These are phyloP conservation scores for Blastomussa wellsi DNA, from an alignment of 92 coral and sea anemone species.

Conservation along the genomic window DNA sequence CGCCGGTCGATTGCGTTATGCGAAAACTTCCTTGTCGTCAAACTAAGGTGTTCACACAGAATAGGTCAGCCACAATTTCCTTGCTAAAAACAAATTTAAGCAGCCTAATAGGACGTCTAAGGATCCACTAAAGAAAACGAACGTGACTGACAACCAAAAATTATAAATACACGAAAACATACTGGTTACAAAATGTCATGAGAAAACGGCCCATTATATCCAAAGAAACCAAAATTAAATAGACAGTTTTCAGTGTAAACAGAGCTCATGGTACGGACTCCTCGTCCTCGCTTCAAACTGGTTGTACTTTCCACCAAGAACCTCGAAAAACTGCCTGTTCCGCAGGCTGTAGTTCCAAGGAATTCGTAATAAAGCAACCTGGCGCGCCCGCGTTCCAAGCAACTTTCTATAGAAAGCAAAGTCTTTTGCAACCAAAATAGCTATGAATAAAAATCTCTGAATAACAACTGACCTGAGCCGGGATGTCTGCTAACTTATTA, in stretches of 20 bases:
- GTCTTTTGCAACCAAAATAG: slow-evolving; percentile 5
- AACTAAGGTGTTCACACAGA: not conserved
- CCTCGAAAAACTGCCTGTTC: not conserved
- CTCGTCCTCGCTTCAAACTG: not conserved
- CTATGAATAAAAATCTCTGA: slow-evolving; percentile 6
- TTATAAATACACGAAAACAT: not conserved
- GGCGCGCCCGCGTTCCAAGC: slow-evolving; percentile 52
- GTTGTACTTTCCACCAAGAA: not conserved
- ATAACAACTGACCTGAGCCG: not conserved
- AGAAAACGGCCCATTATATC: not conserved
- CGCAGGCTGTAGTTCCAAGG: not conserved
- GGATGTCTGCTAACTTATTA: not conserved
- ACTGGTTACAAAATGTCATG: not conserved
- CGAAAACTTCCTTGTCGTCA: not conserved
- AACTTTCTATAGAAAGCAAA: not conserved
- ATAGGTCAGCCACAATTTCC: not conserved
- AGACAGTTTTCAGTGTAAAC: not conserved
- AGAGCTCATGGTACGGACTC: not conserved
- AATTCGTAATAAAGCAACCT: slow-evolving; percentile 10
- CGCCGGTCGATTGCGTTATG: not conserved
- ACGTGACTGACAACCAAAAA: not conserved
- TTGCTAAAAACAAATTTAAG: not conserved
- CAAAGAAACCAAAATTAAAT: not conserved
- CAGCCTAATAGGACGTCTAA: not conserved
- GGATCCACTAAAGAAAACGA: not conserved